These are phyloP conservation scores for Metallyticus violacea DNA, from an alignment of 2,888 invertebrate species.

Conservation along the genomic window DNA sequence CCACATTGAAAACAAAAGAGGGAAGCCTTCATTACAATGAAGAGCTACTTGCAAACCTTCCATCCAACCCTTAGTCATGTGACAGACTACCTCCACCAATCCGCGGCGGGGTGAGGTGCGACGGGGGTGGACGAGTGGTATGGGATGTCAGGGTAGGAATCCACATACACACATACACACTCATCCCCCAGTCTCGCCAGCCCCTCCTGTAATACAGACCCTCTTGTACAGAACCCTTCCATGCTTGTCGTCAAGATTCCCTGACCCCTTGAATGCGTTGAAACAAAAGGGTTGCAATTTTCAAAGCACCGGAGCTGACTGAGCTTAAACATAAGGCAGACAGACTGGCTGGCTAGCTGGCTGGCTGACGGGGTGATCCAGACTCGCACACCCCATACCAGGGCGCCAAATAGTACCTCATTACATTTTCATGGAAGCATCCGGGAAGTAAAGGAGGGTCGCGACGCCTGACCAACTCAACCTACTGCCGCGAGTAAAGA, in stretches of 20 bases:
- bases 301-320: conserved; percentile 21
- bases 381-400: background rate
- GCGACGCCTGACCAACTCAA: background rate
- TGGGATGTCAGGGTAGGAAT: background rate
- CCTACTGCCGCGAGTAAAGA: background rate
- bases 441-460: background rate
- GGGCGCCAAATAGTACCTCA: conserved; percentile 20
- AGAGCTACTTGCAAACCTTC: conserved; percentile 27
- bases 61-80: conserved; percentile 30
- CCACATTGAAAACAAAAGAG: conserved; percentile 26
- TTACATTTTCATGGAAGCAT: conserved; percentile 26
- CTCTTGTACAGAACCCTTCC: conserved; percentile 19
- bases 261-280: conserved; percentile 27
- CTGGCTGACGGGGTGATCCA: background rate
- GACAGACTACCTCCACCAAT: conserved; percentile 41
- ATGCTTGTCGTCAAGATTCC: conserved; percentile 20
- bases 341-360: background rate
- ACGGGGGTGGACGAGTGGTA: background rate
- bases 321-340: background rate
- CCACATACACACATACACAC: background rate
- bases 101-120: conserved; percentile 43
- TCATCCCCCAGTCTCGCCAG: background rate
- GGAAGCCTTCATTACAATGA: conserved; percentile 32
- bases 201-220: background rate
- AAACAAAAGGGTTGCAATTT: conserved; percentile 32